Conservation (phyloP, 2,888 invertebrate species). For the Drosophila infuscata region DNA sequence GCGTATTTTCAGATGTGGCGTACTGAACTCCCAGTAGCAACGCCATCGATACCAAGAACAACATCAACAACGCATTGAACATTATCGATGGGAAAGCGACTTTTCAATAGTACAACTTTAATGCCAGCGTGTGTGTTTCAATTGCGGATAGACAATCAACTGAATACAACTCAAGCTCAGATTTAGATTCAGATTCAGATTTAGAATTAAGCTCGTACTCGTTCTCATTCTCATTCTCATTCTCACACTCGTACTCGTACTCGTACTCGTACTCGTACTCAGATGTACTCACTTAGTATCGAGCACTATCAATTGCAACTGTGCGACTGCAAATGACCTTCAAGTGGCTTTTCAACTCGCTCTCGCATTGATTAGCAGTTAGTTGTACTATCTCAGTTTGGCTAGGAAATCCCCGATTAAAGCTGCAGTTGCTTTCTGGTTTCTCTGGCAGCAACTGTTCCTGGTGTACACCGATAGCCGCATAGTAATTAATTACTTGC, state of each 20-base stretch:
- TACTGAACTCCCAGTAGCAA: conserved; percentile 7
- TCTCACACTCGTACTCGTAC: neutral
- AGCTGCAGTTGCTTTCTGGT: conserved; percentile 1
- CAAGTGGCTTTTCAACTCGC: conserved; percentile 4
- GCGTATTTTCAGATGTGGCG: neutral
- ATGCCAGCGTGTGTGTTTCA: conserved; percentile 26
- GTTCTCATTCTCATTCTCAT: neutral
- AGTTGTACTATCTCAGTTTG: conserved; percentile 1
- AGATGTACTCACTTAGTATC: neutral
- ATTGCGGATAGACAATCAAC: conserved; percentile 46
- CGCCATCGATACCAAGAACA: conserved; percentile 10
- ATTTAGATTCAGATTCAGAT: neutral
- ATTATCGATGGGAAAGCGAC: neutral
- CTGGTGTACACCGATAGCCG: conserved; percentile 2
- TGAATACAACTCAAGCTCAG: conserved; percentile 32
- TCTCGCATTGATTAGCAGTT: conserved; percentile 18
- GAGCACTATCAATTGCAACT: conserved; percentile 11
- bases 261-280: neutral
- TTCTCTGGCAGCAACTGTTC: neutral
- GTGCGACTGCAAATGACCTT: conserved; percentile 16
- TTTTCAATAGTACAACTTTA: neutral
- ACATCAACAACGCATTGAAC: neutral
- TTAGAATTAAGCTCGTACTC: neutral
- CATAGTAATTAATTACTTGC: neutral
- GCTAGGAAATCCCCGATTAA: conserved; percentile 1